Base-by-base conservation (phyloP, 2,888 invertebrate species). In the Sylvicola fuscatus region DNA sequence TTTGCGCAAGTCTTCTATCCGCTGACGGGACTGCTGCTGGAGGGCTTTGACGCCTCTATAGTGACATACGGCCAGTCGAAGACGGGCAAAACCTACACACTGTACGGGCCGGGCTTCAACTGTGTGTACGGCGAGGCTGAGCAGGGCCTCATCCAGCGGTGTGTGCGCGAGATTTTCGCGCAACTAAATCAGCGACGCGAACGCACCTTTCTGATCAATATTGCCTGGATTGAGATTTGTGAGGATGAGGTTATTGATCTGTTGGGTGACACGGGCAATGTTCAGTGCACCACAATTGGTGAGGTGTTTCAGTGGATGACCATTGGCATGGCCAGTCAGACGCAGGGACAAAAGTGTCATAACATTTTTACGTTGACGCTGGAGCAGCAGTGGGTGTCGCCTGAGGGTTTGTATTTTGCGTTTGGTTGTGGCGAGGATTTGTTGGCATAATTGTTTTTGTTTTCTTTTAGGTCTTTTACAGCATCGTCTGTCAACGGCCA, bases 11-110 rank as follows among this genome's bases (percentile, higher is more conserved):
- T 71, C 33, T 68, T 74, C 46, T 65, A 69, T 47, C 74, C 75
- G 3, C 61, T 77, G 48, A 66, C 76, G 14, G 69, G 68, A 45
- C 66, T 70, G 44, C 68, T 77, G 43, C 52, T 77, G 34, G 76
- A 77, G 55, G 79, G 79, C 14, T 76, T 75, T 49, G 77, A 78
- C 57, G 72, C 76, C n/a, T 77, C 76, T 2, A 66, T 77, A 29
- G 72, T 77, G 8, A 67, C 72, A 16, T 68, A 73, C 47, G 77
- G 77, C 0, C 74, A 79, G 50, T 57, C 60, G 8, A 64, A 62
- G 27, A 70, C 72, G 35, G 80, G 80, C 12, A 80, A 80, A 57
- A 74, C 72, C 2, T 78, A 77, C 47, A 75, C 78, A 1, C 54
- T 80, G 26, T 68, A 74, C 56, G 80, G 79, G 1, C 70, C 74